A percentile compares a stretch with the other conserved stretches of the same genome.
phyloP scores from a whole-genome alignment of 2,888 invertebrate species.

The Drosophila gaucha region DNA sequence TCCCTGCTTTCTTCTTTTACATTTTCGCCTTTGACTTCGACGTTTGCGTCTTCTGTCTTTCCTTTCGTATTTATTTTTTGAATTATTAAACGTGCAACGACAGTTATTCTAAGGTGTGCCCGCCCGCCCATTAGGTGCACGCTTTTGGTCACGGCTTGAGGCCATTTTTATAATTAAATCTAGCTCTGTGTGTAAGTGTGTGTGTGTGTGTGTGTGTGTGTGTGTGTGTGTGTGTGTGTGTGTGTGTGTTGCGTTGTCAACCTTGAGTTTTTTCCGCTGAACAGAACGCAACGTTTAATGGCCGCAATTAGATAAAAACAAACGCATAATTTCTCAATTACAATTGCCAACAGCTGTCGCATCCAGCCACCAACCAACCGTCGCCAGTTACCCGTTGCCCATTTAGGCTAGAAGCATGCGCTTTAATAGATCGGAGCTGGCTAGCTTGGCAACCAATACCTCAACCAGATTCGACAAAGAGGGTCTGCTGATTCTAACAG shows the following conservation, averaged over 20 bases:
- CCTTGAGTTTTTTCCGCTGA: conserved; percentile 6
- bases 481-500: conserved; percentile 93
- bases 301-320: conserved; percentile 24
- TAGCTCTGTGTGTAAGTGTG: background rate
- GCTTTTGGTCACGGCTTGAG: conserved; percentile 7
- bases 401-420: conserved; percentile 87
- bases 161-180: conserved; percentile 23
- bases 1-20: background rate
- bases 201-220: conserved; percentile 1
- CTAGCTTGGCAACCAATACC: conserved; percentile 93
- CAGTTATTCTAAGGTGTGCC: conserved; percentile 36
- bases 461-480: conserved; percentile 96
- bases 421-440: conserved; percentile 95
- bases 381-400: background rate
- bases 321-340: conserved; percentile 36
- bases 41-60: conserved; percentile 10
- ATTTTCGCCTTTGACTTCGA: conserved; percentile 13
- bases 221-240: background rate
- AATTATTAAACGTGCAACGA: conserved; percentile 49
- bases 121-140: conserved; percentile 6
- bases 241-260: conserved; percentile 4
- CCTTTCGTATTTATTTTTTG: conserved; percentile 18
- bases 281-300: conserved; percentile 20
- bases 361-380: background rate
- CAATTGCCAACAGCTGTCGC: conserved; percentile 24